Conservation (phyloP, 2,797 vertebrate species). For the Myoxocephalus aenaeus region DNA sequence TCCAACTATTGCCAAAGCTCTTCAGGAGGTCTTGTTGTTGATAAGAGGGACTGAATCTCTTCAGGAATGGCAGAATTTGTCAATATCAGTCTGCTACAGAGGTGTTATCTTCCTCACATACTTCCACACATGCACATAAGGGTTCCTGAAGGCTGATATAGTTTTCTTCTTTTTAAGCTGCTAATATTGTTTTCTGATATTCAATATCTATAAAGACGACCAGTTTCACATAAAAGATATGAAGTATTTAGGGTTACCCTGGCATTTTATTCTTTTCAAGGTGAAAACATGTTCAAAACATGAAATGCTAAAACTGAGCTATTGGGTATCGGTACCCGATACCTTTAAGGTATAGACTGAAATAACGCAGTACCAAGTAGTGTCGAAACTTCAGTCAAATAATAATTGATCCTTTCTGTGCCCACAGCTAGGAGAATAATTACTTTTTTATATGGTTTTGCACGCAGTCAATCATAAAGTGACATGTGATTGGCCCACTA, state of each 20-base stretch:
- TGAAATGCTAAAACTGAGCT: not conserved
- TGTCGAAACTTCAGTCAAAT: not conserved
- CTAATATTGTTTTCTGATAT: constrained; percentile 26
- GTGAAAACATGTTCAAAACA: not conserved
- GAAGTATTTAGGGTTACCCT: not conserved
- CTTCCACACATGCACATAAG: constrained; percentile 11
- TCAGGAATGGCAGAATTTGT: constrained; percentile 58
- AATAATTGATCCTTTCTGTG: not conserved
- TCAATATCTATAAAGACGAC: constrained; percentile 2
- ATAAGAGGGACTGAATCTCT: constrained; percentile 35
- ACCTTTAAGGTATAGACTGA: not conserved
- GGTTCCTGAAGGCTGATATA: constrained; percentile 20
- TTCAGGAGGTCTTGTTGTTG: constrained; percentile 59
- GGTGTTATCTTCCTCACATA: constrained; percentile 29
- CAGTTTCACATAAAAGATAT: constrained; percentile 3
- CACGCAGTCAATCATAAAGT: not conserved
- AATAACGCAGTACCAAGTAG: not conserved
- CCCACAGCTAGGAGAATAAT: not conserved
- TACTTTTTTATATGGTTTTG: not conserved
- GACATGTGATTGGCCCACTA: no score
- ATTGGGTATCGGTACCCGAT: not conserved
- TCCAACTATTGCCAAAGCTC: constrained; percentile 35
- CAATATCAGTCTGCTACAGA: constrained; percentile 35
- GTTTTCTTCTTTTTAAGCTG: constrained; percentile 30
- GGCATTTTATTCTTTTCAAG: not conserved